Conservation (phyloP, 2,888 invertebrate genomes). For the Trisateles emortualis region DNA sequence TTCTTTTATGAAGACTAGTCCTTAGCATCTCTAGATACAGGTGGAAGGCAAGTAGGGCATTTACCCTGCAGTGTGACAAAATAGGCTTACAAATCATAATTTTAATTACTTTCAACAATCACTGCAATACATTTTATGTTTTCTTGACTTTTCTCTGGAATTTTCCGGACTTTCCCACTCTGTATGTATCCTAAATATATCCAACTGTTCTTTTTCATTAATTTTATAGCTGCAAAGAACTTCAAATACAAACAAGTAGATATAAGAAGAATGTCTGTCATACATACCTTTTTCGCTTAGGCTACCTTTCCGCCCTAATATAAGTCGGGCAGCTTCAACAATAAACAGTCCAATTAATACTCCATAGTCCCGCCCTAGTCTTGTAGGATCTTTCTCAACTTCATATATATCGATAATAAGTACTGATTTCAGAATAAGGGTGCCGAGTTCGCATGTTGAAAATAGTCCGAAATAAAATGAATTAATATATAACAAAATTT, state of each 20-base stretch:
- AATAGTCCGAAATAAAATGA: constrained; percentile 96
- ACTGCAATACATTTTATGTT: no score
- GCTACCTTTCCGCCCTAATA: constrained; percentile 95
- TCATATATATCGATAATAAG: constrained; percentile 85
- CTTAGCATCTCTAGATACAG: neutral
- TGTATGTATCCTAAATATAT: no score
- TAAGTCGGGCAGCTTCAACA: constrained; percentile 93
- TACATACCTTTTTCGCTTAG: constrained; percentile 90
- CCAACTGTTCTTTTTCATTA: no score
- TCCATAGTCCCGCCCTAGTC: constrained; percentile 92
- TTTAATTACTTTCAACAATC: no score
- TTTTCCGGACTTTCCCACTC: no score
- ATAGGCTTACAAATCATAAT: no score
- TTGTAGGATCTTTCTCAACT: constrained; percentile 90
- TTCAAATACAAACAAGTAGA: no score
- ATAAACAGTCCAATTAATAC: constrained; percentile 92
- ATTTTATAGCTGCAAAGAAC: no score
- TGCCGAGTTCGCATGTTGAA: constrained; percentile 92
- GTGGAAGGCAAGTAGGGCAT: no score
- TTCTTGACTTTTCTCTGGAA: no score
- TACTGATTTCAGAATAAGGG: constrained; percentile 92
- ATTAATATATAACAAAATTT: constrained; percentile 94
- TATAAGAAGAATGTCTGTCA: no score
- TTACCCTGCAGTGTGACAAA: no score
- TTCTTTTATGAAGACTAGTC: neutral